A percentile compares a stretch with the other conserved stretches of the same genome.
Conservation (phyloP, 2,797 vertebrate species). For the Malurus leucopterus region DNA sequence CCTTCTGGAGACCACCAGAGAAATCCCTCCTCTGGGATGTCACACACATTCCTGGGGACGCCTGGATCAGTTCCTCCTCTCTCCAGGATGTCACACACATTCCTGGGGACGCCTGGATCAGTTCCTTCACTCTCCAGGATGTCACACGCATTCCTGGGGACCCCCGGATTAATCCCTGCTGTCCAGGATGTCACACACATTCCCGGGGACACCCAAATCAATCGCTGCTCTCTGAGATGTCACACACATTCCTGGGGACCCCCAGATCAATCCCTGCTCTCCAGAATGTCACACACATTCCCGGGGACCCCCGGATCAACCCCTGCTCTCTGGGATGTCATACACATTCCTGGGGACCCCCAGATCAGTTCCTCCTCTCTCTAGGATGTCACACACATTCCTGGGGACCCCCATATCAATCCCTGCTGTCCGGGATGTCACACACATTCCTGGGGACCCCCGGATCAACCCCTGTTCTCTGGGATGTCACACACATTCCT, state of each 20-base stretch:
- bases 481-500: background rate
- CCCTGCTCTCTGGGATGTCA: background rate
- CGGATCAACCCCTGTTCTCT: background rate
- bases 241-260: background rate
- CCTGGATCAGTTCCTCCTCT: no score
- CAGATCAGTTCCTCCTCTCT: background rate
- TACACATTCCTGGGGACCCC: background rate
- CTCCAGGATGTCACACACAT: background rate
- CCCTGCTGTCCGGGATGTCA: background rate
- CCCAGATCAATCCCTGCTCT: background rate
- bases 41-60: background rate
- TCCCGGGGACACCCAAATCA: background rate
- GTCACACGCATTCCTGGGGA: background rate
- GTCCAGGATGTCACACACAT: background rate
- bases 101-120: fast-evolving
- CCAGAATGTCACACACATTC: background rate
- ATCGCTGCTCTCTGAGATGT: background rate
- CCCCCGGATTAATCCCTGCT: background rate
- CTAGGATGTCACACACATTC: background rate
- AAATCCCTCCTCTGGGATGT: background rate
- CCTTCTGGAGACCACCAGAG: background rate
- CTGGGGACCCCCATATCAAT: fast-evolving
- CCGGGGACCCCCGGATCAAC: background rate
- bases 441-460: background rate
- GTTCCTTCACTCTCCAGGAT: background rate